A percentile compares a stretch with the other conserved stretches of the same genome.
Conservation (phyloP, 2,888 invertebrate species). For the Athetis lepigone region DNA sequence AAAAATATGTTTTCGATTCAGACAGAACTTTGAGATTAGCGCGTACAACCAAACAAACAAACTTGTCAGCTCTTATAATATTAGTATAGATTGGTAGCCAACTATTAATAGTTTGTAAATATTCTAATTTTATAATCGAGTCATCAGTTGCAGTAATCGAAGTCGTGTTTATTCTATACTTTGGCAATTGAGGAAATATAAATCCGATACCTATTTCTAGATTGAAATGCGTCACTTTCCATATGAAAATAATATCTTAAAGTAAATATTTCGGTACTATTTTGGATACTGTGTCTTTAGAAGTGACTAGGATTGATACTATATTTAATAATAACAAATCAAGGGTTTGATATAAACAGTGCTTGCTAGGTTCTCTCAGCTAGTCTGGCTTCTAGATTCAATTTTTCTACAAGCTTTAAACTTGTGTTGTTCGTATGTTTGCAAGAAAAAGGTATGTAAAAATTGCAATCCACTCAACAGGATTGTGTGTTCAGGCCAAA, state of each 20-base stretch:
- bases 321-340: not conserved
- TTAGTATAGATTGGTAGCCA: no score
- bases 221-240: constrained; percentile 5
- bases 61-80: no score
- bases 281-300: not conserved
- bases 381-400: no score
- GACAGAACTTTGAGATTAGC: no score
- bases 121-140: not conserved
- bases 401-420: no score
- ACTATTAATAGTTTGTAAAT: not conserved
- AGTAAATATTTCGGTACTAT: constrained; percentile 12
- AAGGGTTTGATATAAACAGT: not conserved
- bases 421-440: no score
- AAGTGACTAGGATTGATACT: not conserved
- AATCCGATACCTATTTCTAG: constrained; percentile 15
- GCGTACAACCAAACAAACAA: no score
- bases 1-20: no score
- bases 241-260: constrained; percentile 2
- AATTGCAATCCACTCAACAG: no score
- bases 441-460: no score
- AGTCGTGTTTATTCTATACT: constrained; percentile 9
- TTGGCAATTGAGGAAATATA: constrained; percentile 2
- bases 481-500: no score
- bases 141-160: constrained; percentile 23
- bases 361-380: no score